Base-by-base conservation (phyloP, 1,140 invertebrate species). In the Lordiphosa collinella region DNA sequence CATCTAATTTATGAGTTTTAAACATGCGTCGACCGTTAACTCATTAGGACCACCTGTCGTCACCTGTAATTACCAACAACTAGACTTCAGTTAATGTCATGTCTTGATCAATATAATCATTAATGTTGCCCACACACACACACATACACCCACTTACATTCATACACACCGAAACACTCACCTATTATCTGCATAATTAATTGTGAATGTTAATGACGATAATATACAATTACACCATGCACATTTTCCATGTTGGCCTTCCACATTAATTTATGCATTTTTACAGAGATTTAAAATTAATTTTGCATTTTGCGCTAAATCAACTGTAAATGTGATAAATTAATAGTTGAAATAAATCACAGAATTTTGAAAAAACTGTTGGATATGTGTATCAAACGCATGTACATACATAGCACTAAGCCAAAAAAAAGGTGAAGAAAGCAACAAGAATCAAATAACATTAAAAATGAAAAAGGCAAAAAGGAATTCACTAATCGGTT, bases 271-370 rank as follows among this genome's bases (percentile, higher is more conserved):
- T 69, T 70, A 74, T 63, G 57, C 56, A 29, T 22, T 29, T 37
- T 43, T 9, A n/a, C 25, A 40, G 43, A 43, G 78, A 73, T 69
- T 73, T 78, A 54, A 66, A 82, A 73, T 82, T 73, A 73, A 82
- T 82, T 84, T 62, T 58, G 22, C 61, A 59, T 73, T 78, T 65
- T 57, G 55, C 53, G 72, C 64, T 38, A 73, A 84, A 78, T 84
- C 78, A 84, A 84, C 67, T 67, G 78, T 64, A 60, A 84, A 73
- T 37, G 55, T 59, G 78, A 84, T 84, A 84, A 84, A 84, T 84
- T 73, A 84, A 76, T 84, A 62, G 78, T 58, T 60, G 8, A 55
- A 76, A 68, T 60, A 66, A 57, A 61, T 76, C 43, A 51, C 25
- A 29, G 7, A 50, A 18, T 22, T 4, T 13, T 50, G 18, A 2